A percentile compares a stretch with the other conserved stretches of the same genome.
Conservation (phyloP, 2,888 invertebrate species). For the Lasioglossum villosulum region DNA sequence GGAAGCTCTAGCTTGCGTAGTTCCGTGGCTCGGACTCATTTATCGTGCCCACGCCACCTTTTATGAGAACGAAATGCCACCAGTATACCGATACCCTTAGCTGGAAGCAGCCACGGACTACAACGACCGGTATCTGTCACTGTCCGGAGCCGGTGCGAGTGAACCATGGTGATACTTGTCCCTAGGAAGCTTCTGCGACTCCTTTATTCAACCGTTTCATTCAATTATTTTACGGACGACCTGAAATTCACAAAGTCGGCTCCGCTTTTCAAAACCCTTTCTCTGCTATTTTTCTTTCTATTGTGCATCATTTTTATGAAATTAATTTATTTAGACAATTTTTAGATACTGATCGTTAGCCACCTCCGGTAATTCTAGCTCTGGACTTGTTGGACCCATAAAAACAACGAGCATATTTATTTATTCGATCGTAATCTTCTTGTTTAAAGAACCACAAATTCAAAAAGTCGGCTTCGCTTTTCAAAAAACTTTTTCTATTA, state of each 20-base stretch:
- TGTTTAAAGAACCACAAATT: no score
- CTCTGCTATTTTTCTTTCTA: neutral
- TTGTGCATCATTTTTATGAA: neutral
- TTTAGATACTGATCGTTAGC: neutral
- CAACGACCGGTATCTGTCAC: slow-evolving; percentile 73
- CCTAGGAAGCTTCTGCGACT: slow-evolving; percentile 42
- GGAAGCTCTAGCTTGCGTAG: slow-evolving; percentile 65
- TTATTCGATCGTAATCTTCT: no score
- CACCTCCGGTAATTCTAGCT: no score
- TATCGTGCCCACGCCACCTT: slow-evolving; percentile 67
- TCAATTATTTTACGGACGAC: neutral
- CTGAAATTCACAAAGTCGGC: neutral
- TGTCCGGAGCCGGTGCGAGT: slow-evolving; percentile 58
- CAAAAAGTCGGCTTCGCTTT: no score
- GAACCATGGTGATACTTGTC: slow-evolving; percentile 58
- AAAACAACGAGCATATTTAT: no score
- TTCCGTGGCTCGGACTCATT: slow-evolving; percentile 71
- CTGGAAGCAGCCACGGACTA: slow-evolving; percentile 55
- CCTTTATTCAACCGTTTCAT: slow-evolving; percentile 9
- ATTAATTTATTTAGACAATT: neutral
- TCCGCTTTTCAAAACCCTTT: neutral
- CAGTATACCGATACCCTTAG: slow-evolving; percentile 76
- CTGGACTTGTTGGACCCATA: no score
- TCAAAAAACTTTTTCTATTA: no score
- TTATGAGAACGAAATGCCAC: slow-evolving; percentile 75